These are phyloP conservation scores for Danio choprae DNA, from an alignment of 2,797 vertebrate genomes.

Conservation along the genomic window DNA sequence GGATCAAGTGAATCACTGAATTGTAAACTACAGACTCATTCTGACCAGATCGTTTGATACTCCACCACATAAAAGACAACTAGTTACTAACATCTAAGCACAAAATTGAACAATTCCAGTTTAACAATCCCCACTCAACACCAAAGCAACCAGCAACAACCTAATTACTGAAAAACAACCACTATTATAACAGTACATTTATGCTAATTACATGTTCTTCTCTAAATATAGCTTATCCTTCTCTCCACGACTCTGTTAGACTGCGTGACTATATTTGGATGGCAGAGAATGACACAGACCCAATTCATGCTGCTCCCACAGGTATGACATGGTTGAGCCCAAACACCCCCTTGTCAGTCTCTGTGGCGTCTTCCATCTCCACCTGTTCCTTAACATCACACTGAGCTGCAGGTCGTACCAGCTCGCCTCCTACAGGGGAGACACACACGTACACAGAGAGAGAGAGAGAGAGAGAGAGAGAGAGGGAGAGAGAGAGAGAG, in stretches of 20 bases:
- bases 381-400: conserved; percentile 56
- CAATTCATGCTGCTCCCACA: conserved; percentile 5
- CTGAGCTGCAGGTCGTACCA: conserved; percentile 37
- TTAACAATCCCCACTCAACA: background rate
- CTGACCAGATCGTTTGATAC: no score
- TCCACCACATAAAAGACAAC: no score
- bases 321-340: conserved; percentile 17
- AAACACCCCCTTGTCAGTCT: conserved; percentile 15
- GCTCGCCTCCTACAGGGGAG: conserved; percentile 4
- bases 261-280: background rate
- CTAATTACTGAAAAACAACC: no score
- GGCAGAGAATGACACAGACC: background rate
- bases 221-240: background rate
- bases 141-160: background rate
- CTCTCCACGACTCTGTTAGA: background rate
- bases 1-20: no score
- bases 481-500: no score
- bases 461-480: no score
- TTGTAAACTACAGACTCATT: no score
- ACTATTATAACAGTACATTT: background rate
- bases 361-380: conserved; percentile 41
- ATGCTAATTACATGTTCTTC: background rate
- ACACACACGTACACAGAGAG: conserved; percentile 9
- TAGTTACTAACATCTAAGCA: no score
- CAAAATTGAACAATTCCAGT: no score